Evolutionary conservation across 23 tunicate species (phyloP).

Genomic region (Aplidium turbinatum): DNA sequence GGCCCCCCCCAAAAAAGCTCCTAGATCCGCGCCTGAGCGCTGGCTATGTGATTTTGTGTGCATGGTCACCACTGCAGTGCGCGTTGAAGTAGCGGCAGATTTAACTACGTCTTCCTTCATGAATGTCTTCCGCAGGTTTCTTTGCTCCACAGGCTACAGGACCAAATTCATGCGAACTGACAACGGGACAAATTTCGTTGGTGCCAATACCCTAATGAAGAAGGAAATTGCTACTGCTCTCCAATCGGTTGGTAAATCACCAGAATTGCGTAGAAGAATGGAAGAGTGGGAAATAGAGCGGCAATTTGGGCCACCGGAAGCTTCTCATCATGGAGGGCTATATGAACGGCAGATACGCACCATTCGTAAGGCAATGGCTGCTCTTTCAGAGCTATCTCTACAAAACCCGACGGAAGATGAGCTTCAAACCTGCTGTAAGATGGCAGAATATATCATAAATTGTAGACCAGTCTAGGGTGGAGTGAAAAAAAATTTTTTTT

Average conservation of each 20-base stretch:
- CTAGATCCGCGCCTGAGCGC: neutral
- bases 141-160: conserved; percentile 1
- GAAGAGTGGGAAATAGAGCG: conserved; percentile 2
- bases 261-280: neutral
- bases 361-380: neutral
- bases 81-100: neutral
- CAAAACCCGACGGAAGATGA: neutral
- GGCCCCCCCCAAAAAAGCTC: too few species aligned
- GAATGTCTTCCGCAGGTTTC: neutral
- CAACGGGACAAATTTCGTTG: conserved; percentile 13
- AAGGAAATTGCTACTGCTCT: neutral
- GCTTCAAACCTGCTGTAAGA: neutral
- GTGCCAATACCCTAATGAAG: neutral
- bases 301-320: conserved; percentile 10
- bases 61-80: conserved; percentile 11
- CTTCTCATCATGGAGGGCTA: neutral
- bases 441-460: conserved; percentile 9
- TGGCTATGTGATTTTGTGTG: conserved; percentile 5
- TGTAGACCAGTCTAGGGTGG: too few species aligned
- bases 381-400: neutral
- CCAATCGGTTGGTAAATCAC: neutral
- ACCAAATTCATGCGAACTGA: conserved; percentile 8
- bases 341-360: conserved; percentile 5
- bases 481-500: too few species aligned
- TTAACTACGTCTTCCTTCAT: neutral